Base-by-base conservation (phyloP, 1,140 invertebrate species). In the Cotesia chilonis region DNA sequence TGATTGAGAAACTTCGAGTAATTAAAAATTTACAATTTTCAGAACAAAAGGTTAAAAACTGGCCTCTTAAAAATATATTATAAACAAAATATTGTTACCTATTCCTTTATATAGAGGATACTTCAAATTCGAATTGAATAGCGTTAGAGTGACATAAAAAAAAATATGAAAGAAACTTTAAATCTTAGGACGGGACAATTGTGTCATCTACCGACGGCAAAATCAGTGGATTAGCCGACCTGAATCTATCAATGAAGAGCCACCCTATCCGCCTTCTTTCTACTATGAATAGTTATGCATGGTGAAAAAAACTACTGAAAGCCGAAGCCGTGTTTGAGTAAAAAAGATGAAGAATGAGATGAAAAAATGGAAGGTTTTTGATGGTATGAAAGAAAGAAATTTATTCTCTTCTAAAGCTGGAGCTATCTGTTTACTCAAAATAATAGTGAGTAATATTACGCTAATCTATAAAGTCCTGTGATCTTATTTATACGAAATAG, bases 181-280 rank as follows among this genome's bases (percentile, higher is more conserved):
- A 79, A 79, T 76, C 55, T 67, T 77, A 78, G 74, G 77, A 68
- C 72, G 68, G 70, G 76, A 74, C 73, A 72, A 63, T 37, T 70
- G 65, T 63, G 74, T 78, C 68, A 68, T 78, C 77, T 72, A 61
- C 74, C 70, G 71, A 36, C 61, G 75, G 77, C 74, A 75, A 77
- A 83, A 82, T 82, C 80, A 82, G 76, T 77, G 78, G 82, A 81
- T 83, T 82, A 83, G 78, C 74, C 67, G 71, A 52, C 71, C 74
- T 82, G 79, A 80, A 82, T 83, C 77, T 76, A 75, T 74, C 52
- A 71, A 75, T 72, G 70, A 73, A 70, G 38, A 65, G 55, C 68
- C 71, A 73, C 72, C 73, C 71, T 47, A 74, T 71, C 73, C 73
- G 72, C 74, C 73, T 63, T 73, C 74, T 72, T 66, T 36, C 47